Conservation (phyloP, 2,797 vertebrate genomes). For the Sylvilagus floridanus region DNA sequence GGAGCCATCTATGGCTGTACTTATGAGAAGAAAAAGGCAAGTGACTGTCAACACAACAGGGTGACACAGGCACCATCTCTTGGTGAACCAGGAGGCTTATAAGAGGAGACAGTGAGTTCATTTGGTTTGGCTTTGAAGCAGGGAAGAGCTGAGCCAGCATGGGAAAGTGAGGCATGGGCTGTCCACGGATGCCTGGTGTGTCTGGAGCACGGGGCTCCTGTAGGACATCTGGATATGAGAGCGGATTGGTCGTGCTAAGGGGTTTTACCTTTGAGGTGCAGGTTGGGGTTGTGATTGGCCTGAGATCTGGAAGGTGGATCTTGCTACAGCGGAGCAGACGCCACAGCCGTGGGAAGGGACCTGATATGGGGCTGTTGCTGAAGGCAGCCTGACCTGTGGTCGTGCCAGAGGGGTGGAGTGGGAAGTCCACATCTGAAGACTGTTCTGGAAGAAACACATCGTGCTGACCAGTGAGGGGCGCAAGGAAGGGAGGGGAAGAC, state of each 20-base stretch:
- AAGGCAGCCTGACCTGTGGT: background rate
- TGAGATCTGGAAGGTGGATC: background rate
- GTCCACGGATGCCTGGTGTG: too few species aligned
- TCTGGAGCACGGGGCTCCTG: background rate
- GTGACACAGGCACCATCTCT: fast-evolving
- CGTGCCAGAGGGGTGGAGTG: background rate
- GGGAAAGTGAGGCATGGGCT: too few species aligned
- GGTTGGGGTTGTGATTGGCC: background rate
- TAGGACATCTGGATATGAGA: too few species aligned
- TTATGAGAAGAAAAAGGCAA: background rate
- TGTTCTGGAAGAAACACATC: background rate
- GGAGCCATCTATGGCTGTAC: background rate
- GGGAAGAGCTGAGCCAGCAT: too few species aligned
- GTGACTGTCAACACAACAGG: background rate
- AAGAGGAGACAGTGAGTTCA: background rate
- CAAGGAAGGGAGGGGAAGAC: background rate
- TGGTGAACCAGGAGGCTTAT: background rate
- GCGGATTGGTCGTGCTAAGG: background rate
- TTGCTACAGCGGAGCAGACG: too few species aligned
- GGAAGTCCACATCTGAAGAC: background rate
- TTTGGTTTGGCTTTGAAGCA: background rate
- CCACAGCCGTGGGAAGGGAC: fast-evolving
- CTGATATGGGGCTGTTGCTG: too few species aligned
- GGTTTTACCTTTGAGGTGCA: too few species aligned
- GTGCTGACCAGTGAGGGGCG: background rate